phyloP scores from a whole-genome alignment of 2,888 invertebrate genomes.

The Ashinkailepas kermadecensis region DNA sequence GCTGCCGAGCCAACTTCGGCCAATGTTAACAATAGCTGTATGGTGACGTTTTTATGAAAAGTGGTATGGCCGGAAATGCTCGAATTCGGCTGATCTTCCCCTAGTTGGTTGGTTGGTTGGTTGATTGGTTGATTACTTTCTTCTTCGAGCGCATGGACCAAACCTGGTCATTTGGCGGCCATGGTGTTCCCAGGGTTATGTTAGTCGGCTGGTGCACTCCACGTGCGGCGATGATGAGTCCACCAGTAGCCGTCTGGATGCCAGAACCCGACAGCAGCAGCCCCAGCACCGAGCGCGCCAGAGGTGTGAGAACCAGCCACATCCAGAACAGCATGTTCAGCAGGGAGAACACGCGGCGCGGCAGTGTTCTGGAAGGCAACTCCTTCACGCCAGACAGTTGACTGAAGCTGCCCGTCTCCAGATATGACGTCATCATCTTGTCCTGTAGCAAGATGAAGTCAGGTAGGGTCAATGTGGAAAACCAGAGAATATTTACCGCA shows the following conservation, averaged over 20 bases:
- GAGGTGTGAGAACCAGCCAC: conserved; percentile 57
- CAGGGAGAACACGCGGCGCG: conserved; percentile 57
- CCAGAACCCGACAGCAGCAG: background rate
- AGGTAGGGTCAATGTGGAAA: no score
- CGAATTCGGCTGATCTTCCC: no score
- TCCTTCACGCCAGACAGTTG: conserved; percentile 61
- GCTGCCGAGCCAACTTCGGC: no score
- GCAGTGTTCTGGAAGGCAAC: conserved; percentile 41
- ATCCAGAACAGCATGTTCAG: conserved; percentile 67
- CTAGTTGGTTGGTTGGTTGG: no score
- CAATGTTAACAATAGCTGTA: no score
- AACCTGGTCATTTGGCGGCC: no score
- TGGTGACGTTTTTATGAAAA: no score
- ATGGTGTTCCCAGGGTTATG: no score
- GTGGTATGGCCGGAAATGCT: no score
- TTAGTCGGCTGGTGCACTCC: background rate
- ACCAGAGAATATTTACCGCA: no score
- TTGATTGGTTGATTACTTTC: no score
- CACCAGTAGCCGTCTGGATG: background rate
- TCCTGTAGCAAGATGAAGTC: conserved; percentile 48
- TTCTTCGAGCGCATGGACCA: no score
- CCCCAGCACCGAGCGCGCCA: conserved; percentile 48
- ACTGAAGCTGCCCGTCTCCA: conserved; percentile 70
- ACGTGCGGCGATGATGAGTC: background rate
- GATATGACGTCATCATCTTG: conserved; percentile 62